phyloP scores from a whole-genome alignment of 2,888 invertebrate genomes.

The Himalopsyche kuldschensis region DNA sequence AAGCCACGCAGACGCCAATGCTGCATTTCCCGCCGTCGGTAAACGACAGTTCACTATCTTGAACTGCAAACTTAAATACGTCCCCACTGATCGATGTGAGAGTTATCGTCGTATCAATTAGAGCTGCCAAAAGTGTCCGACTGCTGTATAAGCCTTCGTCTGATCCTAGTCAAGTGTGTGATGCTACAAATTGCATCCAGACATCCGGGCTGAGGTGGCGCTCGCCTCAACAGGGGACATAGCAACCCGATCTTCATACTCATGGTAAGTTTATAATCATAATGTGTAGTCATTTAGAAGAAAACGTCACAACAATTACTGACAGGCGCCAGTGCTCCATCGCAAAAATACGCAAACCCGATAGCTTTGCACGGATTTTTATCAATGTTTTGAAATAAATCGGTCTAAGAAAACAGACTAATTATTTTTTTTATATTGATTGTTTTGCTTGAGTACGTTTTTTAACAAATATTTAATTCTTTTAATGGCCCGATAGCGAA shows the following conservation, averaged over 20 bases:
- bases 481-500: too few species aligned
- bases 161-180: neutral
- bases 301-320: too few species aligned
- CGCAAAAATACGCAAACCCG: too few species aligned
- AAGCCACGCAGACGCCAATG: neutral
- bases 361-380: too few species aligned
- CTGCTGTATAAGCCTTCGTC: neutral
- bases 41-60: neutral
- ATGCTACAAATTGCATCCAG: neutral
- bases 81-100: neutral
- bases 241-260: slow-evolving; percentile 16
- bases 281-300: too few species aligned
- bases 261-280: slow-evolving; percentile 20
- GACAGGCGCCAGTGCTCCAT: too few species aligned
- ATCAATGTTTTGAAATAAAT: too few species aligned
- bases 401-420: too few species aligned
- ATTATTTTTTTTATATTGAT: too few species aligned
- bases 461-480: too few species aligned
- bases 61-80: neutral
- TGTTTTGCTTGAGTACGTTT: too few species aligned
- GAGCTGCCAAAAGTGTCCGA: neutral
- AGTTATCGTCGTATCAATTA: neutral
- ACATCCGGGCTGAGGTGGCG: slow-evolving; percentile 20
- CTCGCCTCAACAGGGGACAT: neutral
- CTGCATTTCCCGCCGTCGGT: neutral